Evolutionary conservation across 2,113 vertebrate species (phyloP).

Genomic region (Oreotrochilus melanogaster): DNA sequence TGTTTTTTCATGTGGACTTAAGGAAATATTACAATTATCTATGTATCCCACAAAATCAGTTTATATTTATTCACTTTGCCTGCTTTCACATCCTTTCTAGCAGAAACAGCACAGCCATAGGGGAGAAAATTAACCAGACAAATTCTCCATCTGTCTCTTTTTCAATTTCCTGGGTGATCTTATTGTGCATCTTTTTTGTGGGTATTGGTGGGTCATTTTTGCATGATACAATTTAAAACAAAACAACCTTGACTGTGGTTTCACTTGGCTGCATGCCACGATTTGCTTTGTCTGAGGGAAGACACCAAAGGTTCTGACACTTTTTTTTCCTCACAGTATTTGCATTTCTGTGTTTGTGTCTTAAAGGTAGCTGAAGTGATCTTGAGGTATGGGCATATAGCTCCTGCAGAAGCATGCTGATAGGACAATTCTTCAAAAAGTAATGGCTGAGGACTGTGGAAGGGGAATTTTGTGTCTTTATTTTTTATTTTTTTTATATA

Average conservation of each 20-base stretch:
- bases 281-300: background rate
- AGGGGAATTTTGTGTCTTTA: background rate
- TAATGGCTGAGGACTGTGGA: background rate
- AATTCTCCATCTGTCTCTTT: conserved; percentile 57
- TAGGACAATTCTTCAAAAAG: background rate
- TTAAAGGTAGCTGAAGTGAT: background rate
- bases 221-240: background rate
- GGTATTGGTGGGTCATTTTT: background rate
- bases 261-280: accelerated
- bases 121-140: conserved; percentile 59
- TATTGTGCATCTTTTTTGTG: conserved; percentile 18
- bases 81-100: conserved; percentile 35
- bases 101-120: conserved; percentile 50
- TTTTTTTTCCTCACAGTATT: background rate
- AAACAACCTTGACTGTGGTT: background rate
- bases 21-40: conserved; percentile 8
- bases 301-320: background rate
- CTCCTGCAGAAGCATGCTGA: background rate
- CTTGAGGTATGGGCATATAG: background rate
- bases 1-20: conserved; percentile 3
- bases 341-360: background rate
- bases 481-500: too few relatives aligned
- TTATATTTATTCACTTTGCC: conserved; percentile 27
- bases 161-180: conserved; percentile 26
- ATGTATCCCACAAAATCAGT: conserved; percentile 13